Conservation (phyloP, 2,113 vertebrate species). For the Pseudolaguvia tuberculata region DNA sequence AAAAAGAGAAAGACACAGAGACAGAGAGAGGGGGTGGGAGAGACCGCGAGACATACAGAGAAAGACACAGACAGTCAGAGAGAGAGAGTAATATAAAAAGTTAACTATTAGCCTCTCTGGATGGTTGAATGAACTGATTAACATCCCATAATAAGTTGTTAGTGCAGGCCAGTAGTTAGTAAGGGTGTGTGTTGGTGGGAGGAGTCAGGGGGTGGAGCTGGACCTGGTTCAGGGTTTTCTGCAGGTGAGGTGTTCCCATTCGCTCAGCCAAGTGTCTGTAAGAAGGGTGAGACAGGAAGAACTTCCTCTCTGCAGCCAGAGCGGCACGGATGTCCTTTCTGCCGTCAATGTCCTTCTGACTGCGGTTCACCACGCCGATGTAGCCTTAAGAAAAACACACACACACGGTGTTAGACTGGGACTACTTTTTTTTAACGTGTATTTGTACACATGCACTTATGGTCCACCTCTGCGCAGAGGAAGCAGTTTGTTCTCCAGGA, state of each 20-base stretch:
- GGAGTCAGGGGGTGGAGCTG: too few species aligned
- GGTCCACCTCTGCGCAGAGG: conserved; percentile 84
- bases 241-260: conserved; percentile 91
- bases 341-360: conserved; percentile 96
- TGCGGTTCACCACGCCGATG: conserved; percentile 92
- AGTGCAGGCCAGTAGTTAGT: background rate
- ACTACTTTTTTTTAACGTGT: background rate
- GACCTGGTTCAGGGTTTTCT: conserved; percentile 95
- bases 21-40: too few species aligned
- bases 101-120: too few species aligned
- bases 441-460: background rate
- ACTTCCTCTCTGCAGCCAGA: conserved; percentile 88
- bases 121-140: too few species aligned
- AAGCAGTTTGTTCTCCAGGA: conserved; percentile 92
- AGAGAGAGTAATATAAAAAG: too few species aligned
- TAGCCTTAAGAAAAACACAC: conserved; percentile 72
- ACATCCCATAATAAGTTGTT: too few species aligned
- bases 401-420: background rate
- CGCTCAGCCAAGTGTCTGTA: conserved; percentile 93
- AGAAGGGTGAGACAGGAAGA: conserved; percentile 89
- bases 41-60: too few species aligned
- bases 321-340: conserved; percentile 89
- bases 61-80: too few species aligned
- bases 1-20: too few species aligned
- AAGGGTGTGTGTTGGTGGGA: background rate